Evolutionary conservation across 2,888 invertebrate genomes (phyloP).

Genomic region (Hydropsyche betteni): DNA sequence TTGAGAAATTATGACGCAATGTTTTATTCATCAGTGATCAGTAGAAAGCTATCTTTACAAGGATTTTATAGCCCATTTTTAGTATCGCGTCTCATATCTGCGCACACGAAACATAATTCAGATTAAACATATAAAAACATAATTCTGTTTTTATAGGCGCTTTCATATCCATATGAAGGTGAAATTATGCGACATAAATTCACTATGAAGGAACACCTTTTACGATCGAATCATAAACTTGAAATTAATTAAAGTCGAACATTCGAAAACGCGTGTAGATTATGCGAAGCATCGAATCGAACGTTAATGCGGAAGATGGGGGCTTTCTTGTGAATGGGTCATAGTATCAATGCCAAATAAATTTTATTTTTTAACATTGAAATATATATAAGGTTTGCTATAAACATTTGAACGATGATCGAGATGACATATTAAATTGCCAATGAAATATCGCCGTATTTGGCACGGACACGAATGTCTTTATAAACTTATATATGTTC

Average conservation of each 20-base stretch:
- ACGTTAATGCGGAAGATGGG: too few relatives aligned
- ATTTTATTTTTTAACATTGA: too few relatives aligned
- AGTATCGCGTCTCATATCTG: background rate
- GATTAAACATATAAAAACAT: slow-evolving; percentile 17
- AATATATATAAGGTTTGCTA: too few relatives aligned
- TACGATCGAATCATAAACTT: slow-evolving; percentile 3
- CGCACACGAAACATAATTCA: background rate
- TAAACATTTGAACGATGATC: background rate
- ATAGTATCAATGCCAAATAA: too few relatives aligned
- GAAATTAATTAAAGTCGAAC: slow-evolving; percentile 16
- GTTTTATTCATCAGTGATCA: too few relatives aligned
- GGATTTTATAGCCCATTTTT: background rate
- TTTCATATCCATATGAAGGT: slow-evolving; percentile 20
- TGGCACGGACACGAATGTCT: background rate
- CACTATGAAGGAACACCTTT: slow-evolving; percentile 4
- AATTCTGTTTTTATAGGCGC: slow-evolving; percentile 14
- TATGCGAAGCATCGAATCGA: too few relatives aligned
- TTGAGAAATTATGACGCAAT: too few relatives aligned
- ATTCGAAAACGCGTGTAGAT: too few relatives aligned
- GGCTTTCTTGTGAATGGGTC: too few relatives aligned
- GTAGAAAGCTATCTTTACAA: too few relatives aligned
- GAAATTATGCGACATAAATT: slow-evolving; percentile 25
- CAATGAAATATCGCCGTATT: background rate
- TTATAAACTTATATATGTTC: too few relatives aligned
- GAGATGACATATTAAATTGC: background rate